phyloP scores from a whole-genome alignment of 2,113 vertebrate species.

The Xenopus borealis region DNA sequence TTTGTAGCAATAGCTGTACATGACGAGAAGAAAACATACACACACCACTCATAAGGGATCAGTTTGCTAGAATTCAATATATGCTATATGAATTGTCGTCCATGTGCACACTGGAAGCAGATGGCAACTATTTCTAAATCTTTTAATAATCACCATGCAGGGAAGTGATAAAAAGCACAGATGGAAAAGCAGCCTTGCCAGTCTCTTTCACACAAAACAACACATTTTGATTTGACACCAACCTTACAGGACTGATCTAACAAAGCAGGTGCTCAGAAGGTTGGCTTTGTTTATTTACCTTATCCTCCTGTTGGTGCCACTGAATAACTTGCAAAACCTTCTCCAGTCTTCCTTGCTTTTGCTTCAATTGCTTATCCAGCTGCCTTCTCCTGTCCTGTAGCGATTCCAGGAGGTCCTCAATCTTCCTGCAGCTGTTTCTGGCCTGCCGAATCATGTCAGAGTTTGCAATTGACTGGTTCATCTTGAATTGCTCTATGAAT shows the following conservation, averaged over 20 bases:
- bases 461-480: constrained; percentile 67
- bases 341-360: constrained; percentile 62
- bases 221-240: background rate
- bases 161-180: constrained; percentile 4
- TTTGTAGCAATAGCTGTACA: too few relatives aligned
- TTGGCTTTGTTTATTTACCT: constrained; percentile 56
- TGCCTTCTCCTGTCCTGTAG: constrained; percentile 83
- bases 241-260: background rate
- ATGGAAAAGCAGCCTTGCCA: background rate
- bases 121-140: constrained; percentile 18
- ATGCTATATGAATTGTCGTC: background rate
- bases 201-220: constrained; percentile 1
- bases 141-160: constrained; percentile 7
- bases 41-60: too few relatives aligned
- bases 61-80: too few relatives aligned
- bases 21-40: too few relatives aligned
- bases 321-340: constrained; percentile 66
- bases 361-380: constrained; percentile 68
- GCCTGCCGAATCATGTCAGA: constrained; percentile 64
- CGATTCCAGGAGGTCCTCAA: constrained; percentile 80
- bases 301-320: constrained; percentile 74
- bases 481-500: constrained; percentile 76
- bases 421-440: constrained; percentile 67
- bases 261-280: constrained; percentile 5
- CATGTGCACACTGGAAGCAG: constrained; percentile 1